Evolutionary conservation across 1,140 invertebrate genomes (phyloP).

Genomic region (Drosophila azteca): DNA sequence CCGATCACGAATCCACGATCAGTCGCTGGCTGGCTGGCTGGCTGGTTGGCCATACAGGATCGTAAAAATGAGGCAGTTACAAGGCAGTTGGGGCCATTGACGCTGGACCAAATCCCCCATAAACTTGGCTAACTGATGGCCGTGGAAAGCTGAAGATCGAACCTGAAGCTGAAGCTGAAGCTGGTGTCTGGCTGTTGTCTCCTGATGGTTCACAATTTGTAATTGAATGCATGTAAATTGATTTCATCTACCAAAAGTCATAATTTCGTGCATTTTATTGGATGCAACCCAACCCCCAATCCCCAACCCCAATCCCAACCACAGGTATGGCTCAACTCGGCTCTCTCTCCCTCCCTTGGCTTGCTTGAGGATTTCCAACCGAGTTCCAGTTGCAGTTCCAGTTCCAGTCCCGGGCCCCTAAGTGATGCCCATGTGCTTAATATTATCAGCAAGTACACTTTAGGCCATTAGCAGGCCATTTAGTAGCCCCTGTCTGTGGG

Average conservation of each 20-base stretch:
- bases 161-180: slow-evolving; percentile 11
- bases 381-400: too few relatives aligned
- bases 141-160: slow-evolving; percentile 6
- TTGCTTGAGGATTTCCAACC: too few relatives aligned
- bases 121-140: slow-evolving; percentile 33
- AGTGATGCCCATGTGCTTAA: slow-evolving; percentile 71
- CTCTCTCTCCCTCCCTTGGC: background rate
- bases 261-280: slow-evolving; percentile 38
- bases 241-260: slow-evolving; percentile 60
- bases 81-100: slow-evolving; percentile 34
- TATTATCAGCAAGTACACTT: slow-evolving; percentile 82
- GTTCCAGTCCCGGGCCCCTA: slow-evolving; percentile 7
- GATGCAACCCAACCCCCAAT: background rate
- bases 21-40: too few relatives aligned
- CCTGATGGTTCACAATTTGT: slow-evolving; percentile 76
- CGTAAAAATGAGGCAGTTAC: slow-evolving; percentile 50
- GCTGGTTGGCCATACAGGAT: slow-evolving; percentile 13
- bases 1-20: too few relatives aligned
- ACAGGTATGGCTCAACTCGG: too few relatives aligned
- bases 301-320: background rate
- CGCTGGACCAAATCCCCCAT: slow-evolving; percentile 31
- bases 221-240: slow-evolving; percentile 82
- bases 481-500: slow-evolving; percentile 31
- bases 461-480: slow-evolving; percentile 82
- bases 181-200: slow-evolving; percentile 16